Evolutionary conservation across 64 coral and sea anemone species (phyloP).

Genomic region (Dendronephthya gigantea): DNA sequence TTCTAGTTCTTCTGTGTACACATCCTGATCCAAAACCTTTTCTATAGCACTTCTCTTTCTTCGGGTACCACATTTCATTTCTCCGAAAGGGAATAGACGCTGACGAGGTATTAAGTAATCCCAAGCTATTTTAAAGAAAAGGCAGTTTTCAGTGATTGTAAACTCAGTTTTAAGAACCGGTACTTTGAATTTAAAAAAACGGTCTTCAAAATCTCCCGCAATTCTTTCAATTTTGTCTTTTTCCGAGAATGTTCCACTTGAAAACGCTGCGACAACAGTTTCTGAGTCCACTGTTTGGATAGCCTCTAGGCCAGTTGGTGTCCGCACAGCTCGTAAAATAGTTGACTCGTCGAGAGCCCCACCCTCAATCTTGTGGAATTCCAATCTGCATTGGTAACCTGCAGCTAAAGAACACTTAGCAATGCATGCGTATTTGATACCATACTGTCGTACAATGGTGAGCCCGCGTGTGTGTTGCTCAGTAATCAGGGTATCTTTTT

Average conservation of each 20-base stretch:
- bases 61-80: conserved; percentile 41
- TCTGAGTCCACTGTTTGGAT: conserved; percentile 34
- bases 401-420: conserved; percentile 53
- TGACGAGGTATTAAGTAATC: conserved; percentile 1
- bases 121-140: conserved; percentile 54
- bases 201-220: conserved; percentile 84
- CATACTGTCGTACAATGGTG: conserved; percentile 65
- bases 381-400: conserved; percentile 80
- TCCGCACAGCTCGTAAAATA: conserved; percentile 56
- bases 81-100: conserved; percentile 62
- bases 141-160: conserved; percentile 70
- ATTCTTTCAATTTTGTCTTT: conserved; percentile 68
- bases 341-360: conserved; percentile 43
- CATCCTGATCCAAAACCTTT: too few relatives aligned
- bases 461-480: conserved; percentile 24
- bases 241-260: not conserved
- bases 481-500: conserved; percentile 6
- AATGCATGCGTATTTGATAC: conserved; percentile 56
- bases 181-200: conserved; percentile 69
- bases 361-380: conserved; percentile 51
- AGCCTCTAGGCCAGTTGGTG: conserved; percentile 13
- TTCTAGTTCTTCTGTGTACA: not conserved
- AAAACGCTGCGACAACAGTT: too few relatives aligned
- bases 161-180: conserved; percentile 85
- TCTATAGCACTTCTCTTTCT: too few relatives aligned